Conservation (phyloP, 2,113 vertebrate species). For the Cygnus atratus region DNA sequence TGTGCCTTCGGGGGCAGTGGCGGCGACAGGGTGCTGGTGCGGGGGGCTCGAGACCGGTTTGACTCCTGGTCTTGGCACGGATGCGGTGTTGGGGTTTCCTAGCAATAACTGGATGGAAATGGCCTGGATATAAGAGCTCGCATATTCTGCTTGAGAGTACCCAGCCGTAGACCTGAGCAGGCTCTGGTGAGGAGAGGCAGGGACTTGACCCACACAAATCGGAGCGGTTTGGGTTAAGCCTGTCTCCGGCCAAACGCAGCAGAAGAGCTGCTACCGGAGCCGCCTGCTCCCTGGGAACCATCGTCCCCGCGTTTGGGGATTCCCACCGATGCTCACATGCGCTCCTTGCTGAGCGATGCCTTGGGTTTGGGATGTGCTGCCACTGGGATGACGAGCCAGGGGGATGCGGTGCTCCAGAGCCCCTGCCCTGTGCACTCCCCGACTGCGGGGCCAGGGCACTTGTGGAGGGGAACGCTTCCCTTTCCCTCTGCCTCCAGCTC, state of each 20-base stretch:
- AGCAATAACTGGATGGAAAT: background rate
- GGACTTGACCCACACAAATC: background rate
- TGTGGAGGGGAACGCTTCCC: background rate
- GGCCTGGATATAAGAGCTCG: background rate
- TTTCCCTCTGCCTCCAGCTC: background rate
- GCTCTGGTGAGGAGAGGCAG: background rate
- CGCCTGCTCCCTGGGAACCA: rapidly evolving
- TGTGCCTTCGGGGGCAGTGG: no score
- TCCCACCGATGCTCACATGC: background rate
- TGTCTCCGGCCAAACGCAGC: background rate
- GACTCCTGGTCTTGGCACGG: background rate
- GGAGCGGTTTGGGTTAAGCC: background rate
- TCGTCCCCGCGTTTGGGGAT: rapidly evolving
- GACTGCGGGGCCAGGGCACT: rapidly evolving
- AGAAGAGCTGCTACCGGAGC: background rate
- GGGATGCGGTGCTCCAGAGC: no score
- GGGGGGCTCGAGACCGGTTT: background rate
- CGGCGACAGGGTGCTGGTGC: background rate
- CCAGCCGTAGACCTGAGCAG: background rate
- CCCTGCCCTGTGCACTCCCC: background rate
- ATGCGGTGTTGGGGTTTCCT: background rate
- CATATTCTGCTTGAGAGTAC: background rate
- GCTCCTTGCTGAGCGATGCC: background rate
- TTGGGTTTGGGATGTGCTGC: background rate
- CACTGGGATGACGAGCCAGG: no score